phyloP scores from a whole-genome alignment of 64 coral and sea anemone genomes.

The Catalaphyllia jardinei region DNA sequence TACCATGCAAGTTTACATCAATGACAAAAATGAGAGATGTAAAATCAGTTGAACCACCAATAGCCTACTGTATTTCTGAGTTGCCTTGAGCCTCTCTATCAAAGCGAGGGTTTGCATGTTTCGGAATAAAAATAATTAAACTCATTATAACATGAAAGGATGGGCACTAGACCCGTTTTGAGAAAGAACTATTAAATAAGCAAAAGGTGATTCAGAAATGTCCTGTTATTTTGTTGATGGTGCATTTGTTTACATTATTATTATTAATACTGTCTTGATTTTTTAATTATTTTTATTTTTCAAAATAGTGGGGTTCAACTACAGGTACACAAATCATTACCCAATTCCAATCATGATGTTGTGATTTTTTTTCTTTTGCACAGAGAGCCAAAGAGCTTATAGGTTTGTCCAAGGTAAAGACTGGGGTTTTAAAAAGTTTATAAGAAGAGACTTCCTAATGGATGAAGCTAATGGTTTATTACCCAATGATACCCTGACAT shows the following conservation, averaged over 20 bases:
- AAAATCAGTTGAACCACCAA: too few species aligned
- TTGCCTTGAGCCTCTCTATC: too few species aligned
- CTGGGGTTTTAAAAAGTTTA: constrained; percentile 99
- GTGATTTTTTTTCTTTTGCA: background rate
- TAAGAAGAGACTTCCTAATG: constrained; percentile 99
- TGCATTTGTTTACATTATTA: too few species aligned
- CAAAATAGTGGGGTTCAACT: too few species aligned
- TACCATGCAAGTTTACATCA: background rate
- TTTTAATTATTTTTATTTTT: too few species aligned
- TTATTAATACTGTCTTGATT: too few species aligned
- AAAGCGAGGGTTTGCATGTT: background rate
- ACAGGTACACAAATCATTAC: background rate
- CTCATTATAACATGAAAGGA: background rate
- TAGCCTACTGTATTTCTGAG: too few species aligned
- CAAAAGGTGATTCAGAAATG: too few species aligned
- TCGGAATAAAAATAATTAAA: background rate
- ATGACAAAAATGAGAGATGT: background rate
- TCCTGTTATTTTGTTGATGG: too few species aligned
- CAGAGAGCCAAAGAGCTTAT: constrained; percentile 99
- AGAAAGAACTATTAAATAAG: too few species aligned
- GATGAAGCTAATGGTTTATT: constrained; percentile 99
- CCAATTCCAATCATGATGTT: background rate
- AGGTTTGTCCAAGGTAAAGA: constrained; percentile 99
- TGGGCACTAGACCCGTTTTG: too few species aligned
- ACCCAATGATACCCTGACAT: constrained; percentile 96